phyloP scores from a whole-genome alignment of 2,113 vertebrate species.

The Phasianus colchicus region DNA sequence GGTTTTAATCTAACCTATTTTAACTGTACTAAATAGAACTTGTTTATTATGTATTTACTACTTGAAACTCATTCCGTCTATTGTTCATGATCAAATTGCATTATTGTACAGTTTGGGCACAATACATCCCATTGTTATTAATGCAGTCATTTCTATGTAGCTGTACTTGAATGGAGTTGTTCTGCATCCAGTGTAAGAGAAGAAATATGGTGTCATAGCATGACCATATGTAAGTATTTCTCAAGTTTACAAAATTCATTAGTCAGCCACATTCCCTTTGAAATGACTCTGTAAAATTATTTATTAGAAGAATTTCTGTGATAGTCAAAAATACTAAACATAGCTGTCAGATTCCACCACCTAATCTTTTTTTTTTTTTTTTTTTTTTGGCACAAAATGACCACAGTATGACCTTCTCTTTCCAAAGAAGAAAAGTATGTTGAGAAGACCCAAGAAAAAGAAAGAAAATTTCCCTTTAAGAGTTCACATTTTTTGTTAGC shows the following conservation, averaged over 20 bases:
- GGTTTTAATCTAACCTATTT: not conserved
- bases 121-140: not conserved
- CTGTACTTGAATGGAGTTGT: not conserved
- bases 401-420: conserved; percentile 26
- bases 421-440: not conserved
- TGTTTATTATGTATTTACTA: not conserved
- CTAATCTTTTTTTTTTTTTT: not conserved
- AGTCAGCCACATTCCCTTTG: not conserved
- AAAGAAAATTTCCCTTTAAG: not conserved
- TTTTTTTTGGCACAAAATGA: not conserved
- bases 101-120: not conserved
- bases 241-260: conserved; percentile 23
- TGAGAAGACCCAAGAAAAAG: conserved; percentile 8
- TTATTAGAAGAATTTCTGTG: not conserved
- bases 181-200: not conserved
- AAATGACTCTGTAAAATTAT: conserved; percentile 17
- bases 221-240: conserved; percentile 23
- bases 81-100: not conserved
- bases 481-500: not conserved
- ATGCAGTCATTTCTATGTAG: not conserved
- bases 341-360: not conserved
- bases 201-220: not conserved
- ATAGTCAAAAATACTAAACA: not conserved
- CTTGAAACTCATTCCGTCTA: not conserved
- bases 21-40: not conserved